These are phyloP conservation scores for Polypedilum pembai DNA, from an alignment of 1,140 invertebrate species.

Conservation along the genomic window DNA sequence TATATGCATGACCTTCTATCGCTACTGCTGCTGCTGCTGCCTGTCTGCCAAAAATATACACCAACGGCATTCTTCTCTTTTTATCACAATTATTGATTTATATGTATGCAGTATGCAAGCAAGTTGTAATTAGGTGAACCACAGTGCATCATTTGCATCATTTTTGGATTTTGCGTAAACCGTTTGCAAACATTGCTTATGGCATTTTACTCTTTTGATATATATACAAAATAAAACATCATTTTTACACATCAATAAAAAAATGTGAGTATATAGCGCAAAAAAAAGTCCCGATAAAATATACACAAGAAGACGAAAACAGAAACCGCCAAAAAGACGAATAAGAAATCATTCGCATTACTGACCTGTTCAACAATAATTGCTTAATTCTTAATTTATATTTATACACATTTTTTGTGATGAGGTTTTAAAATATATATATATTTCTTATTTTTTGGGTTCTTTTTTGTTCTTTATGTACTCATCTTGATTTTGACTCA, in stretches of 20 bases:
- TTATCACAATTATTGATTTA: not conserved
- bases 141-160: not conserved
- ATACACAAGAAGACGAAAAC: slow-evolving; percentile 10
- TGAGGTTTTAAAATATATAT: not conserved
- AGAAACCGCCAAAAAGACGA: slow-evolving; percentile 26
- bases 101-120: slow-evolving; percentile 2
- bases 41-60: too few species aligned
- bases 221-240: not conserved
- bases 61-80: too few species aligned
- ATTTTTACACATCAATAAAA: slow-evolving; percentile 9
- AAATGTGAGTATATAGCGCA: slow-evolving; percentile 6
- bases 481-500: not conserved
- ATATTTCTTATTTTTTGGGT: not conserved
- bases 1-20: slow-evolving; percentile 3
- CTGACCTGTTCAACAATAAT: slow-evolving; percentile 28
- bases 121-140: slow-evolving; percentile 8
- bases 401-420: slow-evolving; percentile 25
- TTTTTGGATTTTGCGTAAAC: slow-evolving; percentile 9
- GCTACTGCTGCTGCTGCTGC: not conserved
- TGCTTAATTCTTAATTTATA: slow-evolving; percentile 29
- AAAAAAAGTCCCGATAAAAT: slow-evolving; percentile 23
- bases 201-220: slow-evolving; percentile 18
- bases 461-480: not conserved
- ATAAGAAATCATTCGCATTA: slow-evolving; percentile 28
- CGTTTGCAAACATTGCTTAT: not conserved